Evolutionary conservation across 2,113 vertebrate genomes (phyloP).

Genomic region (Bubo blakistoni): DNA sequence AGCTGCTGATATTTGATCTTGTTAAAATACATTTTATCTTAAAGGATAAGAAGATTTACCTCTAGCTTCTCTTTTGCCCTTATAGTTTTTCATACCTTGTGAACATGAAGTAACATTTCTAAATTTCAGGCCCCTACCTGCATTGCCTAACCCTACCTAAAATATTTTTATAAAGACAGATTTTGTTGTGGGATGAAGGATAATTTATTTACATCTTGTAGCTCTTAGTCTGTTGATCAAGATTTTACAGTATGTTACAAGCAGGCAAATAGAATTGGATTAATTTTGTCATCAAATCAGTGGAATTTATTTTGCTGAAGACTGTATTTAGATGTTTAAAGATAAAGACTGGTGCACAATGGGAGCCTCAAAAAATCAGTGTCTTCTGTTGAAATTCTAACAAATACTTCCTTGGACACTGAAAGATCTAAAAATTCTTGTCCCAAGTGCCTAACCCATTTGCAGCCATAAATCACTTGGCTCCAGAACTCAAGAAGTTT

Average conservation of each 20-base stretch:
- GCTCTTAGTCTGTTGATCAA: neutral
- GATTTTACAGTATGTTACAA: neutral
- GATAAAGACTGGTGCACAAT: neutral
- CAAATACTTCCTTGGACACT: neutral
- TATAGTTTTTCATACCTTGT: neutral
- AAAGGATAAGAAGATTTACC: neutral
- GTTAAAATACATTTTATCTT: neutral
- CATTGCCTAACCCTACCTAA: conserved; percentile 17
- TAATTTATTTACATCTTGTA: neutral
- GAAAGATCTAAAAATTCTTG: neutral
- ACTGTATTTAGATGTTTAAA: neutral
- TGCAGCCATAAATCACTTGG: neutral
- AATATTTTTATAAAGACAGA: neutral
- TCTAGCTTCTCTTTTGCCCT: neutral
- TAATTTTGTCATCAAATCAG: neutral
- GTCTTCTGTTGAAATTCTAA: neutral
- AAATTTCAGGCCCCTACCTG: neutral
- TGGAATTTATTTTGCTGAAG: neutral
- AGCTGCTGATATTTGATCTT: neutral
- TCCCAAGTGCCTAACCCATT: neutral
- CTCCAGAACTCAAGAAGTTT: neutral
- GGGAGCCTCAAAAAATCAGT: neutral
- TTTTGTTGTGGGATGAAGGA: neutral
- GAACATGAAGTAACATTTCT: neutral
- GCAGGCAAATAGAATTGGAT: neutral